These are phyloP conservation scores for Phenganax marumi DNA, from an alignment of 92 coral and sea anemone genomes.

Conservation along the genomic window DNA sequence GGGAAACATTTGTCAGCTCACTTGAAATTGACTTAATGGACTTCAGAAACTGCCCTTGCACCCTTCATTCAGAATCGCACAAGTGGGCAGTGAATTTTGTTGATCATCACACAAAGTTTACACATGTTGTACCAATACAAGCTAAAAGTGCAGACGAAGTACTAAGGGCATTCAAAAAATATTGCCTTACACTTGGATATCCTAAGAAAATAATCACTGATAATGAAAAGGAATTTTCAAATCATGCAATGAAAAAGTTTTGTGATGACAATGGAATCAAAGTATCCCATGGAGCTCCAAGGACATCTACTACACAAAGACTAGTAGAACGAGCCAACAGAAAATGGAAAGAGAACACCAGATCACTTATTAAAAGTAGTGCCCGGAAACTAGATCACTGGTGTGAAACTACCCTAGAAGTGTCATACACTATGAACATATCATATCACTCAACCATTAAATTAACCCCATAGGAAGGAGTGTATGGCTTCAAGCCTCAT, in stretches of 20 bases:
- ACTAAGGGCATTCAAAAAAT: slow-evolving; percentile 4
- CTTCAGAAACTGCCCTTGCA: slow-evolving; percentile 52
- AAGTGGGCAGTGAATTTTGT: slow-evolving; percentile 49
- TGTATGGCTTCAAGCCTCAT: too few species aligned
- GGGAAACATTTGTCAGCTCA: slow-evolving; percentile 34
- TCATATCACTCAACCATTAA: too few species aligned
- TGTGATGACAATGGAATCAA: slow-evolving; percentile 47
- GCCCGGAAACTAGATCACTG: too few species aligned
- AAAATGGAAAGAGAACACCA: slow-evolving; percentile 37
- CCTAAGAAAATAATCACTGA: slow-evolving; percentile 52
- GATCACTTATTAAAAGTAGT: not conserved
- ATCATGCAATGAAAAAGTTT: slow-evolving; percentile 43
- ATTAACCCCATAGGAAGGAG: too few species aligned
- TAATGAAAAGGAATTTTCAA: slow-evolving; percentile 54
- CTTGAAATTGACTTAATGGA: slow-evolving; percentile 46
- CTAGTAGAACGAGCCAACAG: slow-evolving; percentile 55
- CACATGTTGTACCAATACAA: slow-evolving; percentile 16
- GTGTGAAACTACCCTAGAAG: too few species aligned
- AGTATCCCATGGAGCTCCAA: slow-evolving; percentile 55
- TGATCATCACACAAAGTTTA: slow-evolving; percentile 49
- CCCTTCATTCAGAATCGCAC: too few species aligned
- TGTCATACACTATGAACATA: slow-evolving; percentile 14
- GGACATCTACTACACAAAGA: slow-evolving; percentile 62
- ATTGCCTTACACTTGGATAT: slow-evolving; percentile 52
- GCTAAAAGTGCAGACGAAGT: slow-evolving; percentile 55